Percentiles rank a stretch among this genome's conserved stretches.
These are phyloP conservation scores for Trimorus sp. DNA, from an alignment of 2,888 invertebrate genomes.

Conservation along the genomic window DNA sequence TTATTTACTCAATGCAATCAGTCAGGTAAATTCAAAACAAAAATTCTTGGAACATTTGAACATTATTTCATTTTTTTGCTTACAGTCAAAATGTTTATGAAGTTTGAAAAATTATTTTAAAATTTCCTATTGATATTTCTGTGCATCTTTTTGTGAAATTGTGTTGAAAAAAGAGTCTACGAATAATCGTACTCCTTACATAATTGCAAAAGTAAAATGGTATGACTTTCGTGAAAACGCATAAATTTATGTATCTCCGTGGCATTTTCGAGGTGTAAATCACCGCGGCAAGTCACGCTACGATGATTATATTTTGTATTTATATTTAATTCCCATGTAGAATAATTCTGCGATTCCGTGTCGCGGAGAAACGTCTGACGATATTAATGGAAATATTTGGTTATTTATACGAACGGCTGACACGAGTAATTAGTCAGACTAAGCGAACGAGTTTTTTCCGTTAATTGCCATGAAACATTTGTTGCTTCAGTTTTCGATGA, in stretches of 20 bases:
- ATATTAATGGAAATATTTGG: slow-evolving; percentile 22
- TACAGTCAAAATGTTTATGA: too few relatives aligned
- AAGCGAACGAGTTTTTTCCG: too few relatives aligned
- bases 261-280: slow-evolving; percentile 26
- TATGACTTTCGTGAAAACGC: slow-evolving; percentile 6
- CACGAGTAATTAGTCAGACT: slow-evolving; percentile 25
- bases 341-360: slow-evolving; percentile 24
- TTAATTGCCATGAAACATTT: too few relatives aligned
- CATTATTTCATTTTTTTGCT: too few relatives aligned
- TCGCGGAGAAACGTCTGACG: background rate
- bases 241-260: slow-evolving; percentile 10
- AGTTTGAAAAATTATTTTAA: too few relatives aligned
- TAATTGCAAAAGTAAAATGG: background rate
- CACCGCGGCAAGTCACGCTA: slow-evolving; percentile 16
- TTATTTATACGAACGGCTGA: slow-evolving; percentile 74
- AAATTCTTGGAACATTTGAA: too few relatives aligned
- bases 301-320: slow-evolving; percentile 32
- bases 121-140: too few relatives aligned
- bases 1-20: too few relatives aligned
- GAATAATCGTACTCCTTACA: background rate
- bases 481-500: too few relatives aligned
- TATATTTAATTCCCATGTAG: slow-evolving; percentile 19
- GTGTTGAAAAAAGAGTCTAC: too few relatives aligned
- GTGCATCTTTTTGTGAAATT: too few relatives aligned
- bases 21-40: too few relatives aligned